These are phyloP conservation scores for Lasioglossum oenotherae DNA, from an alignment of 2,888 invertebrate species.

Conservation along the genomic window DNA sequence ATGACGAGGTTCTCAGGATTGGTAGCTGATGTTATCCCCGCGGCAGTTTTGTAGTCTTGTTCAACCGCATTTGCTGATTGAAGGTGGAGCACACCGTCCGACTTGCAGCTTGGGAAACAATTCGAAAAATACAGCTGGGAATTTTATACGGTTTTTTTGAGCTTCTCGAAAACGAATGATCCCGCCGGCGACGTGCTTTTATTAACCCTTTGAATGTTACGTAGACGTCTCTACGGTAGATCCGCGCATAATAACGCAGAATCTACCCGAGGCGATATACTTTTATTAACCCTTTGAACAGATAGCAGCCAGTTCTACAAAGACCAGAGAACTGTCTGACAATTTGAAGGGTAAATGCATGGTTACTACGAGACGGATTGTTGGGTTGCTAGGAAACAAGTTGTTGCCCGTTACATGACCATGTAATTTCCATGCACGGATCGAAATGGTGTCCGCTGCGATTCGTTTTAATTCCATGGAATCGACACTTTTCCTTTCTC, in stretches of 20 bases:
- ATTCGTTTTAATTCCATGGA: neutral
- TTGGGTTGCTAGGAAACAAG: conserved; percentile 4
- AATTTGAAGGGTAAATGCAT: conserved; percentile 14
- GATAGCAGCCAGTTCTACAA: conserved; percentile 8
- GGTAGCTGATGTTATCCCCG: neutral
- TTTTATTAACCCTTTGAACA: conserved; percentile 15
- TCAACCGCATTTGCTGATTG: neutral
- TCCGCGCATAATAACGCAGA: neutral
- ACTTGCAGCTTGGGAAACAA: neutral
- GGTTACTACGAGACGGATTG: neutral
- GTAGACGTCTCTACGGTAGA: neutral
- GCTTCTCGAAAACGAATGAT: neutral
- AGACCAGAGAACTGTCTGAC: conserved; percentile 4
- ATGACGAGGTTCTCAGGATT: conserved; percentile 5
- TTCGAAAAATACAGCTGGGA: neutral
- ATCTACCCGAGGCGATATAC: neutral
- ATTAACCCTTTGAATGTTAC: neutral
- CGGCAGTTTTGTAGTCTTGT: neutral
- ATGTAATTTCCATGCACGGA: neutral
- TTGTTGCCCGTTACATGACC: neutral
- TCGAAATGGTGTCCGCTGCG: neutral
- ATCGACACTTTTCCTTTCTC: conserved; percentile 5
- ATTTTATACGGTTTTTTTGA: neutral
- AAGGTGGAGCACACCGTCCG: neutral
- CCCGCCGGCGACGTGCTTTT: neutral